A percentile compares a stretch with the other conserved stretches of the same genome.
These are phyloP conservation scores for Acanthococcus lagerstroemiae DNA, from an alignment of 2,888 invertebrate species.

Conservation along the genomic window DNA sequence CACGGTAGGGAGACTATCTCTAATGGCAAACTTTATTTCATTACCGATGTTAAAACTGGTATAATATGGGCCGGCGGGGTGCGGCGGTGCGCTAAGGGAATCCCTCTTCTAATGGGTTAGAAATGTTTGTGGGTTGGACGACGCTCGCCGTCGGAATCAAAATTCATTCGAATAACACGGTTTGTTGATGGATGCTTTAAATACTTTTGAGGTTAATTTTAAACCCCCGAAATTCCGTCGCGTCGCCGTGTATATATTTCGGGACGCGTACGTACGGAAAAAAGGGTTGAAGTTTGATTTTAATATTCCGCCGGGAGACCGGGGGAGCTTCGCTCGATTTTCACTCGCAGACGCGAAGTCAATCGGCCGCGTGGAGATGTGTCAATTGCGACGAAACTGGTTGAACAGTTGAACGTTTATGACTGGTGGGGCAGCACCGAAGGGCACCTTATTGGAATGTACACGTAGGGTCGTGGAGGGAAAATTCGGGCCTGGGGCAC, in stretches of 20 bases:
- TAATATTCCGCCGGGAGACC: slow-evolving; percentile 8
- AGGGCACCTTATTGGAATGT: too few relatives aligned
- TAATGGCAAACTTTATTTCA: slow-evolving; percentile 31
- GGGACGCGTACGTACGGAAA: too few relatives aligned
- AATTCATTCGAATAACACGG: slow-evolving; percentile 30
- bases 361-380: too few relatives aligned
- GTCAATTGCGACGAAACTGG: too few relatives aligned
- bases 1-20: slow-evolving; percentile 31
- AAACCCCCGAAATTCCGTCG: slow-evolving; percentile 16
- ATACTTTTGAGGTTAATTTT: slow-evolving; percentile 31
- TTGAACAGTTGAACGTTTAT: too few relatives aligned
- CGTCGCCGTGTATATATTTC: background rate
- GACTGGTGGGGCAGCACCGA: too few relatives aligned
- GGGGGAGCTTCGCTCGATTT: too few relatives aligned
- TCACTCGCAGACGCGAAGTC: too few relatives aligned
- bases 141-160: slow-evolving; percentile 27
- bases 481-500: too few relatives aligned
- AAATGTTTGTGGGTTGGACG: slow-evolving; percentile 31
- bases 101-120: slow-evolving; percentile 31
- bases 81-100: slow-evolving; percentile 17
- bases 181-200: slow-evolving; percentile 31
- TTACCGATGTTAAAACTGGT: slow-evolving; percentile 31
- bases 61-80: slow-evolving; percentile 20
- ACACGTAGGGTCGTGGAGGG: too few relatives aligned
- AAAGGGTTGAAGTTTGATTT: slow-evolving; percentile 22